Evolutionary conservation across 2,797 vertebrate species (phyloP).

Genomic region (Pachyuromys duprasi): DNA sequence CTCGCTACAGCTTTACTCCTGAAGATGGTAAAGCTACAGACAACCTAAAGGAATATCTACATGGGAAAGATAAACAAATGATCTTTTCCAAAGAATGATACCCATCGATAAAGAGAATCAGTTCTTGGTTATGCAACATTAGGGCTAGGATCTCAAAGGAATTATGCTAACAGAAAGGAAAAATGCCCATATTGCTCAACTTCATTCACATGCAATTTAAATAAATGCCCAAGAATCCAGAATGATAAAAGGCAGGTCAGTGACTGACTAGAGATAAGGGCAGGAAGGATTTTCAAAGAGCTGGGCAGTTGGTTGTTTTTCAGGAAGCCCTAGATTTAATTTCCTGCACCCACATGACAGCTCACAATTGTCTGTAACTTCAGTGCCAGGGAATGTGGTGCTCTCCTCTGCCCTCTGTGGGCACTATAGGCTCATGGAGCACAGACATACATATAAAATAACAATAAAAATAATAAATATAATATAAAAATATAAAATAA

Average conservation of each 20-base stretch:
- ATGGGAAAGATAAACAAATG: not conserved
- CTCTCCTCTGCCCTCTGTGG: not conserved
- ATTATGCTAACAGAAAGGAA: not conserved
- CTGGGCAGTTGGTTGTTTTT: not conserved
- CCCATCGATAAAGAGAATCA: not conserved
- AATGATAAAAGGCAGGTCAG: not conserved
- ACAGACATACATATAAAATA: not conserved
- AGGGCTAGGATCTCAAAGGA: not conserved
- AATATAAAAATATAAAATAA: not conserved
- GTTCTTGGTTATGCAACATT: not conserved
- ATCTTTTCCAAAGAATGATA: not conserved
- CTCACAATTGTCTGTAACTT: not conserved
- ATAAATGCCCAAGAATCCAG: not conserved
- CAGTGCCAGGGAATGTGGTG: not conserved
- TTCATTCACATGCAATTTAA: not conserved
- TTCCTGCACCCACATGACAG: not conserved
- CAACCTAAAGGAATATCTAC: not conserved
- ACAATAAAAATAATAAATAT: not conserved
- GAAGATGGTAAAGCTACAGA: not conserved
- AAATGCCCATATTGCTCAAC: not conserved
- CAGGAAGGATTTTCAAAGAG: not conserved
- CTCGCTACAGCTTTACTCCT: not conserved
- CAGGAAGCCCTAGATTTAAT: not conserved
- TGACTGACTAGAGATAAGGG: not conserved
- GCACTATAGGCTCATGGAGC: not conserved